A percentile compares a stretch with the other conserved stretches of the same genome.
phyloP scores from a whole-genome alignment of 2,888 invertebrate species.

The Spatulosminthurus flaviceps region DNA sequence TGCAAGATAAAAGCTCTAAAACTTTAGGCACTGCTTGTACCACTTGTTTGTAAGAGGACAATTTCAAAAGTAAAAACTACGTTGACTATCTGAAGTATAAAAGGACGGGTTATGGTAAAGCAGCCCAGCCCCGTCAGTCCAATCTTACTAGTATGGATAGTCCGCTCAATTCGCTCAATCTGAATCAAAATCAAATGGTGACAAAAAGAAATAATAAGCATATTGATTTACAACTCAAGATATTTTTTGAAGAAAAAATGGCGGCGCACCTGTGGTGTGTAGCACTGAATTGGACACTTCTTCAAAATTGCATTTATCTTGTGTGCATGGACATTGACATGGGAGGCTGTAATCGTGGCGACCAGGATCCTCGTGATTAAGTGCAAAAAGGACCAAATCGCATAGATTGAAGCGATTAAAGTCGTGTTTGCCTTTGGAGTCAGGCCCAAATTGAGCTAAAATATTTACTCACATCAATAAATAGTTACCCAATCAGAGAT shows the following conservation, averaged over 20 bases:
- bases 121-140: constrained; percentile 51
- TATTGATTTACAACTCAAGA: too few species aligned
- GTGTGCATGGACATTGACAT: constrained; percentile 55
- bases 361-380: constrained; percentile 50
- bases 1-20: too few species aligned
- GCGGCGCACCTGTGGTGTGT: constrained; percentile 48
- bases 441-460: constrained; percentile 52
- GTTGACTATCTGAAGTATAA: constrained; percentile 47
- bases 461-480: background rate
- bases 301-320: constrained; percentile 48
- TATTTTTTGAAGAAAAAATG: too few species aligned
- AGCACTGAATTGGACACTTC: constrained; percentile 52
- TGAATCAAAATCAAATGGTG: too few species aligned
- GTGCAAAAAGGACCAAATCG: constrained; percentile 59
- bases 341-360: constrained; percentile 50
- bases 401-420: constrained; percentile 51
- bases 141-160: constrained; percentile 50
- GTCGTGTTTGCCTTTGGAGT: constrained; percentile 49
- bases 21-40: too few species aligned
- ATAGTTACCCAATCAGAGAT: too few species aligned
- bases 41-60: constrained; percentile 38
- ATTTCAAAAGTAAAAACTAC: constrained; percentile 52
- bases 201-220: too few species aligned
- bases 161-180: constrained; percentile 49
- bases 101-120: constrained; percentile 51